These are phyloP conservation scores for Phrynocephalus guinanensis DNA, from an alignment of 2,797 vertebrate genomes.

Conservation along the genomic window DNA sequence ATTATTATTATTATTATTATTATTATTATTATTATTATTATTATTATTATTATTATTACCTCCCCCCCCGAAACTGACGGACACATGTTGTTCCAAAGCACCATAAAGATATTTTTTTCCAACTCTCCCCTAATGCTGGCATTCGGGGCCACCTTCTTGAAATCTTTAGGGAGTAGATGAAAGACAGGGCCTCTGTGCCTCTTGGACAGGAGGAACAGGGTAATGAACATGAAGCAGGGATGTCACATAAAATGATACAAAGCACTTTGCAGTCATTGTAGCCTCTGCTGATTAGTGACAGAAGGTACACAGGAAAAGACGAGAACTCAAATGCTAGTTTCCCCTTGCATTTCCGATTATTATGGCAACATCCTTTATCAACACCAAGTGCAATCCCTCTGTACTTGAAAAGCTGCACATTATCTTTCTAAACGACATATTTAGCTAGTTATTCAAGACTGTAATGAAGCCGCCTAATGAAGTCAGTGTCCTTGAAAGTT, in stretches of 20 bases:
- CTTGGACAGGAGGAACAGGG: background rate
- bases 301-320: background rate
- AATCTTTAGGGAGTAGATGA: too few relatives aligned
- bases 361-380: constrained; percentile 33
- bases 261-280: background rate
- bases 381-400: background rate
- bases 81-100: too few relatives aligned
- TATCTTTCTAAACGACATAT: constrained; percentile 81
- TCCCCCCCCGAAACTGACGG: too few relatives aligned
- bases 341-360: background rate
- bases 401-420: constrained; percentile 49
- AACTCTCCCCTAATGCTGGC: too few relatives aligned
- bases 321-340: background rate
- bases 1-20: too few relatives aligned
- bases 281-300: background rate
- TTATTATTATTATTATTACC: too few relatives aligned
- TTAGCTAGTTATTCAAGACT: constrained; percentile 84
- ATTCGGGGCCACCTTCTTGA: too few relatives aligned
- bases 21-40: too few relatives aligned
- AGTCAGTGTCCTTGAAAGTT: constrained; percentile 93
- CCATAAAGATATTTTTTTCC: too few relatives aligned
- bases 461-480: constrained; percentile 90
- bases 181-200: too few relatives aligned
- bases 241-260: background rate
- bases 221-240: background rate